Evolutionary conservation across 2,113 vertebrate species (phyloP), one percentile per base, ranked within the genome.

Genomic region (Myotis brandtii): DNA sequence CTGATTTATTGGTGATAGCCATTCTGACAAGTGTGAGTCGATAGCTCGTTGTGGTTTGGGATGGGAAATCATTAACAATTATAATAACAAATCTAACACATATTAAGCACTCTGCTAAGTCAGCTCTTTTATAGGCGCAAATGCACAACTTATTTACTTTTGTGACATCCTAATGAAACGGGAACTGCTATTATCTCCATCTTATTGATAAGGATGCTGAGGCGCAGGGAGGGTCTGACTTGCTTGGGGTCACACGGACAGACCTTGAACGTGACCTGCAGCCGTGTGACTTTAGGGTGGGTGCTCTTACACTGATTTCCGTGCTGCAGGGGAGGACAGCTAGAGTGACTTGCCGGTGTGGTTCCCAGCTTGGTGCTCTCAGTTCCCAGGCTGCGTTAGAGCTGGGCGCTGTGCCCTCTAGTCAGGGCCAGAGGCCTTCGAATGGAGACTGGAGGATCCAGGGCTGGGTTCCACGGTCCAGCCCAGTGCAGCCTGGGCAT

Each of bases 141-240:
- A 25, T 21, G 8, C 23, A 40, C 13, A 84, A 7, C 16, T 67
- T 23, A 27, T 69, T 46, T 52, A 17, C 40, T 75, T 89, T 89
- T n/a, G 34, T 37, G 75, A 75, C 70, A 40, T 25, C 50, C 56
- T 40, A 21, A 64, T 12, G 67, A 83, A 84, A 81, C 40, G 40
- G 20, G 43, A 85, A 8, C 48, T 70, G 5, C 82, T 52, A 21
- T 69, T 34, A 77, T 46, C 14, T 66, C 34, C 21, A 21, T 54
- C 66, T 94, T 87, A 72, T 40, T 81, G 48, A 56, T 30, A 81
- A 66, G 86, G 52, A 75, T 56, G n/a, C 25, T 73, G 79, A 93
- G 70, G 54, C 54, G 66, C 37, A 2, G 8, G 17, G 56, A 48
- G 9, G 32, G 2, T 59, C 48, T 67, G 4, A 12, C 75, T 89